phyloP scores from a whole-genome alignment of 2,888 invertebrate species.

The Bhutanitis thaidina region DNA sequence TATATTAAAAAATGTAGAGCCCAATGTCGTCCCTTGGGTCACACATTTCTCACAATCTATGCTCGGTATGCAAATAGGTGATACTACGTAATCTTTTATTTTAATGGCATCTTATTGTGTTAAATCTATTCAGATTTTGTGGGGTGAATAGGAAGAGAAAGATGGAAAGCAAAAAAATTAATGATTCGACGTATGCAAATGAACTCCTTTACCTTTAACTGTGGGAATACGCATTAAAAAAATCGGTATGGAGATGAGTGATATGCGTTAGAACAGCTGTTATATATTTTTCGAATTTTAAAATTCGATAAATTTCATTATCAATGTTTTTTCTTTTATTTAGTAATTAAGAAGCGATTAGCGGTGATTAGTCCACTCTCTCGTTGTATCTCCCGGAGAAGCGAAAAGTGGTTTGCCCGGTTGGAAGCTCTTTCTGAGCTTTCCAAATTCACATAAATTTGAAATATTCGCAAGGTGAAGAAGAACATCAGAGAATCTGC shows the following conservation, averaged over 20 bases:
- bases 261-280: conserved; percentile 7
- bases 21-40: conserved; percentile 50
- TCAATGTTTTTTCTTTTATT: too few relatives aligned
- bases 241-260: conserved; percentile 1
- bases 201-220: conserved; percentile 38
- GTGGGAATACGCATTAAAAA: conserved; percentile 53
- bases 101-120: conserved; percentile 76
- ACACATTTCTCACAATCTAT: conserved; percentile 63
- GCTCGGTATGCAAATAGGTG: conserved; percentile 67
- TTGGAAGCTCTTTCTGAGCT: too few relatives aligned
- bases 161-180: conserved; percentile 60
- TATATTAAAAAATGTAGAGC: conserved; percentile 54
- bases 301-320: too few relatives aligned
- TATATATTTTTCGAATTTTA: too few relatives aligned
- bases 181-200: conserved; percentile 73
- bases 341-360: too few relatives aligned
- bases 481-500: too few relatives aligned
- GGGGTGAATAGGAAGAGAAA: conserved; percentile 55
- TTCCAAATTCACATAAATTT: too few relatives aligned
- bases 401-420: too few relatives aligned
- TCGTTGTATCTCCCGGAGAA: too few relatives aligned
- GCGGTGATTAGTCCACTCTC: too few relatives aligned
- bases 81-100: conserved; percentile 76
- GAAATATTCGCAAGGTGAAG: too few relatives aligned
- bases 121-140: conserved; percentile 54